Conservation (phyloP, 2,888 invertebrate species). For the Diarsia rubi region DNA sequence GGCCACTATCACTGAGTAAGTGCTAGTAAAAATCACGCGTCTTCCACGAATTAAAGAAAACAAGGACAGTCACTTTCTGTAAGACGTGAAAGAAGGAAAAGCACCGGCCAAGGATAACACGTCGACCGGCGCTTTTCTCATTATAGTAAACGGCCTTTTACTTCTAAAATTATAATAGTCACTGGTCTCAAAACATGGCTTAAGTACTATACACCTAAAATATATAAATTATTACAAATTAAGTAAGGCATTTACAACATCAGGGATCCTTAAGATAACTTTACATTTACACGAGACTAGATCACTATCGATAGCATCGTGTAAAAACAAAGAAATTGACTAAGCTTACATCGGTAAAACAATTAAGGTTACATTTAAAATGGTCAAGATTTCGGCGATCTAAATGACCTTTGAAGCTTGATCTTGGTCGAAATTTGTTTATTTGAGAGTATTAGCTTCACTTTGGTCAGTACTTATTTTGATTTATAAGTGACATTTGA, state of each 20-base stretch:
- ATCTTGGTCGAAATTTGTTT: conserved; percentile 64
- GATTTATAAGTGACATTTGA: conserved; percentile 77
- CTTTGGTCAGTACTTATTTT: conserved; percentile 81
- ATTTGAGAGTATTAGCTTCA: conserved; percentile 77
- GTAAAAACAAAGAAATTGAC: conserved; percentile 89
- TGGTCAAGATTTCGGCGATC: conserved; percentile 91
- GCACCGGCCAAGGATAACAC: conserved; percentile 81
- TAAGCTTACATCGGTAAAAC: conserved; percentile 90
- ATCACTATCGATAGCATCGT: conserved; percentile 84
- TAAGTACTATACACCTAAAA: conserved; percentile 91
- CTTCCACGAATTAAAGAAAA: conserved; percentile 86
- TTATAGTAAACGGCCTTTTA: conserved; percentile 82
- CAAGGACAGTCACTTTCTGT: conserved; percentile 88
- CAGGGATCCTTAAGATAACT: conserved; percentile 89
- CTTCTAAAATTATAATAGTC: conserved; percentile 90
- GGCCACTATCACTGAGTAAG: conserved; percentile 84
- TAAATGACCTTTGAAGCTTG: conserved; percentile 85
- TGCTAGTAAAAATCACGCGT: conserved; percentile 82
- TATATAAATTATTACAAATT: conserved; percentile 91
- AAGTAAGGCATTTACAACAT: conserved; percentile 91
- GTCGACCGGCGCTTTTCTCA: conserved; percentile 85
- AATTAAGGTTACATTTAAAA: conserved; percentile 87
- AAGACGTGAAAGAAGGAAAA: conserved; percentile 84
- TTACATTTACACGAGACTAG: conserved; percentile 89
- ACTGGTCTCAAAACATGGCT: conserved; percentile 91